phyloP scores from a whole-genome alignment of 2,888 invertebrate genomes.

The Eurytoma adleriae region DNA sequence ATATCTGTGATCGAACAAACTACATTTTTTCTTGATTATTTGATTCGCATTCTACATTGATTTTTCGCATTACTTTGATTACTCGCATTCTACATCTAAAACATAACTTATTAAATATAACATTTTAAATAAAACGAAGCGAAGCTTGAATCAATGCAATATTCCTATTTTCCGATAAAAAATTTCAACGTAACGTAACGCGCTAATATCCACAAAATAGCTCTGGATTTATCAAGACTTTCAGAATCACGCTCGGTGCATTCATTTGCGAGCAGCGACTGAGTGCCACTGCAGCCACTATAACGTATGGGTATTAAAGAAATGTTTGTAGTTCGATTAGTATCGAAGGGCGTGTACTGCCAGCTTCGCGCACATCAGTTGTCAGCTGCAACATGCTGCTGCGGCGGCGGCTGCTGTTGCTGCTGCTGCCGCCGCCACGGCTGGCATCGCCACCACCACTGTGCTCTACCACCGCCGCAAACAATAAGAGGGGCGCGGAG shows the following conservation, averaged over 20 bases:
- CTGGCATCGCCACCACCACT: neutral
- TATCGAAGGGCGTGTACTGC: slow-evolving; percentile 73
- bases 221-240: too few relatives aligned
- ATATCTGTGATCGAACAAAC: too few relatives aligned
- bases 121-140: too few relatives aligned
- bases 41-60: too few relatives aligned
- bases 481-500: slow-evolving; percentile 20
- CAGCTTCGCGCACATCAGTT: slow-evolving; percentile 72
- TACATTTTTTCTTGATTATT: too few relatives aligned
- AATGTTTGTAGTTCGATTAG: slow-evolving; percentile 75
- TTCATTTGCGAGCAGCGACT: neutral
- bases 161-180: neutral
- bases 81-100: too few relatives aligned
- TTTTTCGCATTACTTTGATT: too few relatives aligned
- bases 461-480: slow-evolving; percentile 3
- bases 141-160: too few relatives aligned
- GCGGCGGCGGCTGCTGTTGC: slow-evolving; percentile 18
- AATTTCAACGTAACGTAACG: neutral
- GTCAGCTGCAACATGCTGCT: slow-evolving; percentile 65
- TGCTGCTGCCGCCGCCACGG: slow-evolving; percentile 15
- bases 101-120: too few relatives aligned
- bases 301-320: slow-evolving; percentile 56
- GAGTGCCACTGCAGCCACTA: slow-evolving; percentile 16
- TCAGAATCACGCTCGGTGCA: too few relatives aligned
- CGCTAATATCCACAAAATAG: too few relatives aligned